A percentile compares a stretch with the other conserved stretches of the same genome.
Conservation (phyloP, 1,140 invertebrate species). For the Meloidogyne chitwoodi region DNA sequence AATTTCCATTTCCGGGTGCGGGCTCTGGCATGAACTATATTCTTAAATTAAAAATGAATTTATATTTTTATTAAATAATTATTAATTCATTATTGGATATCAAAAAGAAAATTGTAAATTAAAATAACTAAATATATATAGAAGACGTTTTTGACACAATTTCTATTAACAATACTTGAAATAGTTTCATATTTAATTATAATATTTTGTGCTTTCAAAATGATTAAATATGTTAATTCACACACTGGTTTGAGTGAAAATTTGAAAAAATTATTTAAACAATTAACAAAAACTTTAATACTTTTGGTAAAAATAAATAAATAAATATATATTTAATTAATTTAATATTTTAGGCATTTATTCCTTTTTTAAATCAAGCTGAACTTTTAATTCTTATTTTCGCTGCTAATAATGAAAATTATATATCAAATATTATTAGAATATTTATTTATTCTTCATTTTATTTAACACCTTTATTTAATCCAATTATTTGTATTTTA, state of each 20-base stretch:
- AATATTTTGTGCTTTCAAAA: too few relatives aligned
- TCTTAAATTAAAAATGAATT: too few relatives aligned
- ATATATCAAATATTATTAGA: background rate
- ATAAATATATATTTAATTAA: background rate
- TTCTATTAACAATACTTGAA: too few relatives aligned
- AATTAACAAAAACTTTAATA: background rate
- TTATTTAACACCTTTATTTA: background rate
- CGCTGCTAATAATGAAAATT: background rate
- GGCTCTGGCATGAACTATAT: too few relatives aligned
- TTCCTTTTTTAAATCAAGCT: background rate
- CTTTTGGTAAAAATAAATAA: background rate
- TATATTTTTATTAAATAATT: too few relatives aligned
- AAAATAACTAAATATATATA: too few relatives aligned
- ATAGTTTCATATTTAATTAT: too few relatives aligned
- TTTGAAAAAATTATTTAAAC: background rate
- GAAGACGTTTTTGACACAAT: too few relatives aligned
- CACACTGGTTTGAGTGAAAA: background rate
- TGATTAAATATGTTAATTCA: background rate
- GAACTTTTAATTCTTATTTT: background rate
- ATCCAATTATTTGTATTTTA: background rate
- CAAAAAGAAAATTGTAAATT: too few relatives aligned
- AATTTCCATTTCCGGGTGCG: too few relatives aligned
- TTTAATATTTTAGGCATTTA: background rate
- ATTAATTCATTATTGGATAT: too few relatives aligned
- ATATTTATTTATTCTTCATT: background rate